phyloP scores from a whole-genome alignment of 1,140 invertebrate species.

The Cardiocondyla obscurior region DNA sequence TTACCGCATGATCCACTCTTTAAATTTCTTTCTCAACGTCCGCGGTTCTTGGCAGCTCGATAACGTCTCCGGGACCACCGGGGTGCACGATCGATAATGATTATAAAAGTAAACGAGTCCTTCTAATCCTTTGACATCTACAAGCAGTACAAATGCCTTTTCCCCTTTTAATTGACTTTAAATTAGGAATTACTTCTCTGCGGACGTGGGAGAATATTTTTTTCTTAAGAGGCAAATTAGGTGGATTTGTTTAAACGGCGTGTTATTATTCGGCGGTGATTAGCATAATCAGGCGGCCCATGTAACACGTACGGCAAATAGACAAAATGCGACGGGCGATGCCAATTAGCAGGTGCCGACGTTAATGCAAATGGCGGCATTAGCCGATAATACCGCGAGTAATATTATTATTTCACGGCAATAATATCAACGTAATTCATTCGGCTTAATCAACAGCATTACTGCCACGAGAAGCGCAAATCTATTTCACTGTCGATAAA shows the following conservation, averaged over 20 bases:
- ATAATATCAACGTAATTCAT: constrained; percentile 75
- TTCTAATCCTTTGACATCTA: neutral
- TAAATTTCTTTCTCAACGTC: neutral
- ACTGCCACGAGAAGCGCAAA: constrained; percentile 55
- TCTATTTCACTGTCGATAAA: constrained; percentile 71
- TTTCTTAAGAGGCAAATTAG: neutral
- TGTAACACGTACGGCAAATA: constrained; percentile 51
- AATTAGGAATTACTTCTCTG: neutral
- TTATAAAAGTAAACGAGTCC: neutral
- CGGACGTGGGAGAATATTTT: neutral
- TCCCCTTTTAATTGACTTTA: neutral
- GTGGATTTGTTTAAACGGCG: neutral
- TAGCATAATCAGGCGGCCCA: constrained; percentile 22
- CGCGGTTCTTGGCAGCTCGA: neutral
- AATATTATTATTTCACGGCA: constrained; percentile 74
- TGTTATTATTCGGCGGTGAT: constrained; percentile 19
- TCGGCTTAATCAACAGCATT: constrained; percentile 73
- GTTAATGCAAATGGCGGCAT: constrained; percentile 70
- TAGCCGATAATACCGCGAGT: constrained; percentile 69
- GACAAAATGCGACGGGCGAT: constrained; percentile 53
- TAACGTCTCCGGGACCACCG: neutral
- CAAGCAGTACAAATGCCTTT: too few species aligned
- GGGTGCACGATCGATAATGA: neutral
- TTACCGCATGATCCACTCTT: constrained; percentile 28
- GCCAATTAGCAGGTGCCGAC: constrained; percentile 57